These are phyloP conservation scores for Helicoverpa assulta DNA, from an alignment of 2,888 invertebrate genomes.

Conservation along the genomic window DNA sequence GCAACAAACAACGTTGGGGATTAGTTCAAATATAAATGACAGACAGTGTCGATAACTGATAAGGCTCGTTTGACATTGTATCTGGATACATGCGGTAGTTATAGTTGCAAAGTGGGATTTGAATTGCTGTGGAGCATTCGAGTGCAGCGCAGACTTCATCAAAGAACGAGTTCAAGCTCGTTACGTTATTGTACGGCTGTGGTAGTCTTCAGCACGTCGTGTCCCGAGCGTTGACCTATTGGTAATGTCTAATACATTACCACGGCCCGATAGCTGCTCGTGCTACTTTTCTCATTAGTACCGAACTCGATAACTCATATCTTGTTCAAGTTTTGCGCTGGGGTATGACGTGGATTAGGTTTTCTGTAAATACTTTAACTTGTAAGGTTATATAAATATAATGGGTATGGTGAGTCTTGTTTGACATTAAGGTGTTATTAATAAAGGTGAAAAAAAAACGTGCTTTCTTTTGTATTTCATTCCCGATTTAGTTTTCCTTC, in stretches of 20 bases:
- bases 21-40: conserved; percentile 21
- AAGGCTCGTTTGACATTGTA: conserved; percentile 24
- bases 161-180: conserved; percentile 22
- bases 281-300: conserved; percentile 60
- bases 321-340: conserved; percentile 35
- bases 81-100: conserved; percentile 13
- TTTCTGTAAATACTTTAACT: conserved; percentile 4
- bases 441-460: too few relatives aligned
- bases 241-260: conserved; percentile 55
- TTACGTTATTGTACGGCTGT: conserved; percentile 15
- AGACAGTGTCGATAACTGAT: conserved; percentile 40
- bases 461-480: too few relatives aligned
- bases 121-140: conserved; percentile 20
- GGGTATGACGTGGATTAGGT: conserved; percentile 14
- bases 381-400: conserved; percentile 5
- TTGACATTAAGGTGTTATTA: too few relatives aligned
- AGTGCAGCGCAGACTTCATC: conserved; percentile 16
- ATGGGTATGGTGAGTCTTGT: background rate
- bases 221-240: conserved; percentile 59
- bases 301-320: conserved; percentile 49
- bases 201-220: conserved; percentile 5
- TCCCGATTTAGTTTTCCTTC: background rate
- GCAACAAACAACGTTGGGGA: conserved; percentile 36
- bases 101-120: conserved; percentile 23
- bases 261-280: conserved; percentile 40